Percentiles rank a stretch among this genome's conserved stretches.
Conservation (phyloP, 2,797 vertebrate genomes). For the Sebastes hubbsi region DNA sequence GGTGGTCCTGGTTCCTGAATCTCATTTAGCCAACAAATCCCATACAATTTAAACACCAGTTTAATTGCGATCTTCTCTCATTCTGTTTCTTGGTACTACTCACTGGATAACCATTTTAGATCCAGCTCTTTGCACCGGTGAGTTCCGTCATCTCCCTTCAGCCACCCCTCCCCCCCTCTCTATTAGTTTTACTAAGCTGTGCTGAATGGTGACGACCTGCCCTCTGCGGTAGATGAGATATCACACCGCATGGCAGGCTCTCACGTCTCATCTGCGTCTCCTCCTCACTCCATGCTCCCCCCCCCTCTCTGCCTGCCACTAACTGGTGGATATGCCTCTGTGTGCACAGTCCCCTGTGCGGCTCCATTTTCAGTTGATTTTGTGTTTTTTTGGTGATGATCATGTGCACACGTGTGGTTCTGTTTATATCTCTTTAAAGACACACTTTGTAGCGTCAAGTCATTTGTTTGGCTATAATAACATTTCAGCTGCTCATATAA, state of each 20-base stretch:
- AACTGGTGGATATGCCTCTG: conserved; percentile 65
- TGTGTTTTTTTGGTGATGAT: conserved; percentile 48
- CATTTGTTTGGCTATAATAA: conserved; percentile 12
- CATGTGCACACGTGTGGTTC: conserved; percentile 49
- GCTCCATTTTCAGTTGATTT: conserved; percentile 54
- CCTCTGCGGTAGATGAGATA: conserved; percentile 54
- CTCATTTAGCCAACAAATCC: conserved; percentile 23
- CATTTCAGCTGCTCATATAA: conserved; percentile 9
- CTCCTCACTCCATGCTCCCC: conserved; percentile 55
- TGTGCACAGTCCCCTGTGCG: conserved; percentile 59
- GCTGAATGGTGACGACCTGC: conserved; percentile 58
- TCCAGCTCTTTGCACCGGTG: conserved; percentile 99
- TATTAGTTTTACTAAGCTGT: conserved; percentile 64
- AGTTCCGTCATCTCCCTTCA: conserved; percentile 87
- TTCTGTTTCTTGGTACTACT: conserved; percentile 95
- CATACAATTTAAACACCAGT: conserved; percentile 28
- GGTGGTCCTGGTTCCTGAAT: not conserved
- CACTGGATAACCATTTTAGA: conserved; percentile 97
- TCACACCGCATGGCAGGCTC: conserved; percentile 62
- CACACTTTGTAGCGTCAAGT: conserved; percentile 61
- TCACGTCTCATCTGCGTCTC: conserved; percentile 65
- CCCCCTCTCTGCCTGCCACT: conserved; percentile 68
- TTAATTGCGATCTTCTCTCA: conserved; percentile 82
- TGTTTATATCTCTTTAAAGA: conserved; percentile 63
- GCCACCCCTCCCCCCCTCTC: conserved; percentile 55